Evolutionary conservation across 2,888 invertebrate genomes (phyloP).

Genomic region (Heliconius charithonia): DNA sequence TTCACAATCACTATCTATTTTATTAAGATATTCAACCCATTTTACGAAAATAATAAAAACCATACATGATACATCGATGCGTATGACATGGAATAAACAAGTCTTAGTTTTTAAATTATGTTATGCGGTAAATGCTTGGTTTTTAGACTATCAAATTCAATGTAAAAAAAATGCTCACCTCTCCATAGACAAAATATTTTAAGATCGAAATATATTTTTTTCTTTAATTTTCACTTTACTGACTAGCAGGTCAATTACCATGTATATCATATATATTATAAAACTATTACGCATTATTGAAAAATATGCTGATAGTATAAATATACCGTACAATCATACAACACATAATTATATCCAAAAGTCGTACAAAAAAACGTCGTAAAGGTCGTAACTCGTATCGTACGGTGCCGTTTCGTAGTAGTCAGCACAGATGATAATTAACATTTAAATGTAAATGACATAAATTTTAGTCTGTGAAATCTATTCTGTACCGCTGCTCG

Average conservation of each 20-base stretch:
- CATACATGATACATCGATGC: slow-evolving; percentile 74
- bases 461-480: not conserved
- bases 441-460: not conserved
- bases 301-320: no score
- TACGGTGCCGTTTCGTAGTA: not conserved
- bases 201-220: not conserved
- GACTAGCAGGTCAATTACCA: not conserved
- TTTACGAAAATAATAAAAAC: slow-evolving; percentile 76
- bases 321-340: no score
- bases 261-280: not conserved
- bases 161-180: not conserved
- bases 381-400: not conserved
- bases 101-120: slow-evolving; percentile 47
- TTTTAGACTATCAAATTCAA: slow-evolving; percentile 17
- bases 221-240: not conserved
- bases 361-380: no score
- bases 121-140: slow-evolving; percentile 14
- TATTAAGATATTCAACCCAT: slow-evolving; percentile 79
- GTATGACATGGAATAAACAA: slow-evolving; percentile 80
- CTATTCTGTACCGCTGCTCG: not conserved
- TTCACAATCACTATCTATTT: slow-evolving; percentile 61
- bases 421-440: not conserved
- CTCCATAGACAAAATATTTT: slow-evolving; percentile 14
- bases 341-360: no score
- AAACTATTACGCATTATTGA: no score